phyloP scores from a whole-genome alignment of 2,113 vertebrate genomes.

The Microtus ochrogaster region DNA sequence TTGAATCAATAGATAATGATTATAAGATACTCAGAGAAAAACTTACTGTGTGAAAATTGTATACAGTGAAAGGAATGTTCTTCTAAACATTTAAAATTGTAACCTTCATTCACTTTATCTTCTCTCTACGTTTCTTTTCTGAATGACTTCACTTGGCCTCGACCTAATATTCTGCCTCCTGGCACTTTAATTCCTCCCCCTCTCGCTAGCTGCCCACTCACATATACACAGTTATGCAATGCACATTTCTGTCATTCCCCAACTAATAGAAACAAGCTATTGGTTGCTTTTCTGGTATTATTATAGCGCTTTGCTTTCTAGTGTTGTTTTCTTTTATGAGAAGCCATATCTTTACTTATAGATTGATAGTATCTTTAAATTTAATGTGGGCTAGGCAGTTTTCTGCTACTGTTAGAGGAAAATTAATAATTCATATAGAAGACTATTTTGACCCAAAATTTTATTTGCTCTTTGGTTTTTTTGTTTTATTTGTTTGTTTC shows the following conservation, averaged over 20 bases:
- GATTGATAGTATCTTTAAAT: neutral
- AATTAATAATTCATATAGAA: neutral
- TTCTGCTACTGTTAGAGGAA: neutral
- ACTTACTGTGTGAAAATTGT: neutral
- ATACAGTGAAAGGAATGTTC: neutral
- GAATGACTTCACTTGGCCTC: neutral
- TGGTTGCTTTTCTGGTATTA: neutral
- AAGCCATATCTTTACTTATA: neutral
- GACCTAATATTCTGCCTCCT: neutral
- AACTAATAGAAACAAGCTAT: neutral
- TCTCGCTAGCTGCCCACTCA: neutral
- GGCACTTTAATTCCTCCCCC: neutral
- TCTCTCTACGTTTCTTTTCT: neutral
- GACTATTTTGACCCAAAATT: neutral
- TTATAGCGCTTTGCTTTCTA: neutral
- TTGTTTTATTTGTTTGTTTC: too few relatives aligned
- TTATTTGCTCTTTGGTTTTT: too few relatives aligned
- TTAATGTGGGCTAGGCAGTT: neutral
- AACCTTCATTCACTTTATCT: neutral
- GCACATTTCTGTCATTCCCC: neutral
- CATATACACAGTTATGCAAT: neutral
- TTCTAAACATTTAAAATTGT: conserved; percentile 1
- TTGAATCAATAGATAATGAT: neutral
- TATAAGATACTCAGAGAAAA: neutral
- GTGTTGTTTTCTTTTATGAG: neutral